Evolutionary conservation across 2,113 vertebrate species (phyloP), one percentile per base, ranked within the genome.

Genomic region (Rhadina sibilatrix): DNA sequence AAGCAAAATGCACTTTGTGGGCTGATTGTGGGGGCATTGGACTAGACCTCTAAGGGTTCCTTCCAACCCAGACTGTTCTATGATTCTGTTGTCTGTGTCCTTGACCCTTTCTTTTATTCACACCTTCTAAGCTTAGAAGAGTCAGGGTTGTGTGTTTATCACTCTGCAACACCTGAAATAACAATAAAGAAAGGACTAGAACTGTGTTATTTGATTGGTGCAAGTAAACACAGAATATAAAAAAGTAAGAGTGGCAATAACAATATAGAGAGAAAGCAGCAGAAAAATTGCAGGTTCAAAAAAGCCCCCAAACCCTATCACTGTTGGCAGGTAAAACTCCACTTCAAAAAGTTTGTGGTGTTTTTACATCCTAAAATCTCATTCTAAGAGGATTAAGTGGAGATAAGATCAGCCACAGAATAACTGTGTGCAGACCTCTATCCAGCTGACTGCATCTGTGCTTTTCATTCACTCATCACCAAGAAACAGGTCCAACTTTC

Each of bases 91-190:
- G 49, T 17, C 15, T 72, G 9, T 9, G 17, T 53, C 40, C 53
- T 77, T 46, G 28, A 65, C 28, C 27, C 22, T 57, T 65, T n/a
- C n/a, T 31, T 78, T 54, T 70, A 42, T 78, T 94, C 42, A 54
- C 1, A 6, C 3, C 2, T 2, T 10, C 6, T 46, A 30, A 37
- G 13, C 42, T 82, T 70, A 54, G 42, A 50, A 31, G 70, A 69
- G n/a, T 57, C 25, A n/a, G 4, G 11, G 1, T 20, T 69, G 15
- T 37, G 8, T 2, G 1, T 25, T 38, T 50, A 47, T 20, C 17
- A 7, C 24, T 64, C 49, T 80, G n/a, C 30, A 77, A 15, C 40
- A 25, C 22, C 16, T 52, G 30, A 85, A 92, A 42, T 59, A 75
- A 12, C 20, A 5, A 54, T 40, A 66, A 31, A 47, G 9, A 27